phyloP scores from a whole-genome alignment of 2,888 invertebrate genomes.

The Hydraecia micacea region DNA sequence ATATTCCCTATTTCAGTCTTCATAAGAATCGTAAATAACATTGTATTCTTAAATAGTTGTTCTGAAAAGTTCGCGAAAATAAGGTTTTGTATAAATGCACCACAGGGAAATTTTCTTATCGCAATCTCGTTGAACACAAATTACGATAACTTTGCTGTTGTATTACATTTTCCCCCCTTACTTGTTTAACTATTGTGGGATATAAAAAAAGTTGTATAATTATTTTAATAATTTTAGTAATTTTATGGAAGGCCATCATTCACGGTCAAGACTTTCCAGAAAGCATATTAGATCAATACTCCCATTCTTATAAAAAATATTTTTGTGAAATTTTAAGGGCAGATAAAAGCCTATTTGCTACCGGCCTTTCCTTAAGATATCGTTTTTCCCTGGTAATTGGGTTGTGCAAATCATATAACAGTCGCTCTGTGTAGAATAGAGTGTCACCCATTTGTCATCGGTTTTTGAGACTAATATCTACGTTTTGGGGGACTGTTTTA shows the following conservation, averaged over 20 bases:
- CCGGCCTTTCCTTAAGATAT: background rate
- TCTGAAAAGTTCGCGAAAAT: background rate
- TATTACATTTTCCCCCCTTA: background rate
- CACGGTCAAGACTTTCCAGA: background rate
- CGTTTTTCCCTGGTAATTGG: constrained; percentile 6
- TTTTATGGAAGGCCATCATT: background rate
- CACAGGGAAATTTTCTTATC: constrained; percentile 17
- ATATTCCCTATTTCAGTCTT: background rate
- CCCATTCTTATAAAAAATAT: background rate
- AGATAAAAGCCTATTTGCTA: background rate
- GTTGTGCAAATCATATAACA: constrained; percentile 12
- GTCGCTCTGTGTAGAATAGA: background rate
- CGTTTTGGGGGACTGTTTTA: background rate
- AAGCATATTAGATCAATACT: background rate
- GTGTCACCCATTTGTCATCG: background rate
- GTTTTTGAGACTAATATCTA: background rate
- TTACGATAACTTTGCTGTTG: background rate
- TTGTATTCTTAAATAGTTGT: background rate
- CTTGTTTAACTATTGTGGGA: background rate
- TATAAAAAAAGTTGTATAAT: background rate
- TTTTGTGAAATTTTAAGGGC: background rate
- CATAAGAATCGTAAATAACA: background rate
- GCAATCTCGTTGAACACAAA: constrained; percentile 21
- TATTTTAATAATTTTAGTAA: background rate
- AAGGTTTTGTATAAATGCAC: constrained; percentile 8